Conservation (phyloP, 2,888 invertebrate species). For the Acholoe squamosa region DNA sequence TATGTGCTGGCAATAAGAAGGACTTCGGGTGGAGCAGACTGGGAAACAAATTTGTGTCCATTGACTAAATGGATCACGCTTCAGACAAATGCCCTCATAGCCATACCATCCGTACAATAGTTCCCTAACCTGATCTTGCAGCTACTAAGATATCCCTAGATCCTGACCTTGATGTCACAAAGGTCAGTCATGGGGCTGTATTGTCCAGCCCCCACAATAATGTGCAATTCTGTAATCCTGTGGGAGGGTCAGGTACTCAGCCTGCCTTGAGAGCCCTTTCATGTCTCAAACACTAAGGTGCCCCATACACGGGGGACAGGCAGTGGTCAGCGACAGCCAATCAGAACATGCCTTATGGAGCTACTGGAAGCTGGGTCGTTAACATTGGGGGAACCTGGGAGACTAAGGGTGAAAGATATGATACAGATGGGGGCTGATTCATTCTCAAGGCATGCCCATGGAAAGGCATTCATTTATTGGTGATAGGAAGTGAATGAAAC, state of each 20-base stretch:
- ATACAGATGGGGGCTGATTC: too few relatives aligned
- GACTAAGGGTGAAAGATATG: neutral
- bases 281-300: neutral
- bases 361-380: neutral
- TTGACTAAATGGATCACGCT: too few relatives aligned
- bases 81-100: too few relatives aligned
- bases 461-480: too few relatives aligned
- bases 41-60: too few relatives aligned
- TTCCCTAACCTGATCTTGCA: neutral
- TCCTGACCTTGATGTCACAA: neutral
- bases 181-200: neutral
- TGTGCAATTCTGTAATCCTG: neutral
- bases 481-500: too few relatives aligned
- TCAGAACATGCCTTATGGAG: neutral
- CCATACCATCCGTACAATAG: neutral
- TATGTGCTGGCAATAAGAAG: too few relatives aligned
- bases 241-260: neutral
- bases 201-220: neutral
- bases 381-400: neutral
- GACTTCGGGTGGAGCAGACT: too few relatives aligned
- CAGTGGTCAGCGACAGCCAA: neutral
- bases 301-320: neutral
- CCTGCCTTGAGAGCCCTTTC: neutral
- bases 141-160: conserved; percentile 2
- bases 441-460: too few relatives aligned